These are phyloP conservation scores for Daubentonia madagascariensis DNA, from an alignment of 2,113 vertebrate genomes.

Conservation along the genomic window DNA sequence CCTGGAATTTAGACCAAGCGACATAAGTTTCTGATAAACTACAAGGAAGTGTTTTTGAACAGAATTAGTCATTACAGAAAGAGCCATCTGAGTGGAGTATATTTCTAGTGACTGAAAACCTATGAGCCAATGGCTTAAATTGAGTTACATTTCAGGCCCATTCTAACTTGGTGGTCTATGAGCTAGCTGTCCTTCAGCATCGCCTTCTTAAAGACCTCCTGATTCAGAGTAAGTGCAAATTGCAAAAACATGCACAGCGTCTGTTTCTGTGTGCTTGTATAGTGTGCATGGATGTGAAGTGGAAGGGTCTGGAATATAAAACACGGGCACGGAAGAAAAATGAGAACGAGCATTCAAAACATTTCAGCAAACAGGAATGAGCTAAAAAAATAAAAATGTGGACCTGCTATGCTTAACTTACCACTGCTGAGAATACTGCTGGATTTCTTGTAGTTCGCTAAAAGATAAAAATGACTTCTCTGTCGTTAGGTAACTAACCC, in stretches of 20 bases:
- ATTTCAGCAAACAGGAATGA: background rate
- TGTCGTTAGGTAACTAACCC: conserved; percentile 5
- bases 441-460: background rate
- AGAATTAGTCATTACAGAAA: background rate
- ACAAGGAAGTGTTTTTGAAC: background rate
- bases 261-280: background rate
- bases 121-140: background rate
- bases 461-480: conserved; percentile 31
- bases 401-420: background rate
- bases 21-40: background rate
- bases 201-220: background rate
- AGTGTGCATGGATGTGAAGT: background rate
- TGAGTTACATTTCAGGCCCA: background rate
- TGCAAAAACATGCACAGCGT: background rate
- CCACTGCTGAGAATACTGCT: background rate
- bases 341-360: background rate
- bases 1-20: background rate
- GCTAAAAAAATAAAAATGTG: background rate
- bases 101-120: background rate
- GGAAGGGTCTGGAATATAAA: background rate
- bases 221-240: background rate
- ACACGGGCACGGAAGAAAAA: background rate
- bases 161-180: background rate
- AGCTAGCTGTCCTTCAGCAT: background rate
- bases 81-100: background rate